Base-by-base conservation (phyloP, 2,888 invertebrate species). In the Aporophyla nigra region DNA sequence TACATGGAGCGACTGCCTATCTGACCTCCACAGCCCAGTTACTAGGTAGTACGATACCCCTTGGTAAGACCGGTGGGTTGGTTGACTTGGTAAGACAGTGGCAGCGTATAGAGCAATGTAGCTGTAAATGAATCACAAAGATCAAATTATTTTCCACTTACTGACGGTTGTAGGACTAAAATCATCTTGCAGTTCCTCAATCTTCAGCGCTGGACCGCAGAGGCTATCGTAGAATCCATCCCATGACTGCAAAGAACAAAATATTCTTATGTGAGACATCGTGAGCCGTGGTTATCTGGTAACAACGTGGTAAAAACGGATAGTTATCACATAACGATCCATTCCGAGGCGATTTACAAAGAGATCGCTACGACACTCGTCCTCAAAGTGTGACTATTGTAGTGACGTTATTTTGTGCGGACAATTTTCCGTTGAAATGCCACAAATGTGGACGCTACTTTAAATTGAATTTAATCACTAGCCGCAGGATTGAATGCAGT, bases 121-220 rank as follows among this genome's bases (percentile, higher is more conserved):
- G 33, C 33, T 33, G 33, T 33, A 33, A 33, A 33, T 33, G 1
- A 33, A 33, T 33, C 33, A 33, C 12, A 46, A 46, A 12, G n/a
- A 46, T 9, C 5, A 19, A 21, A 49, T 6, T 61, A 53, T 19
- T 59, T 43, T 67, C 7, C 59, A 92, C 93, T 92, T 74, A 94
- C 94, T 87, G 80, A 91, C 89, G 24, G 92, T 92, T 16, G 78
- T 91, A 0, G 96, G 96, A 71, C 92, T 93, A 82, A 91, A 95
- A 24, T 96, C 96, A 78, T 96, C 92, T 80, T 94, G 92, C 59
- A 94, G 87, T 71, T 96, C 96, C 74, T 96, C 96, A 53, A 96
- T 95, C 80, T 93, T 92, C 27, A 96, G 83, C 0, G 92, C 87
- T 0, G 93, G 91, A 0, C 94, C 93, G 40, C 88, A 90, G 9